A percentile compares a stretch with the other conserved stretches of the same genome.
Evolutionary conservation across 2,797 vertebrate genomes (phyloP).

Genomic region (Lycodopsis pacificus): DNA sequence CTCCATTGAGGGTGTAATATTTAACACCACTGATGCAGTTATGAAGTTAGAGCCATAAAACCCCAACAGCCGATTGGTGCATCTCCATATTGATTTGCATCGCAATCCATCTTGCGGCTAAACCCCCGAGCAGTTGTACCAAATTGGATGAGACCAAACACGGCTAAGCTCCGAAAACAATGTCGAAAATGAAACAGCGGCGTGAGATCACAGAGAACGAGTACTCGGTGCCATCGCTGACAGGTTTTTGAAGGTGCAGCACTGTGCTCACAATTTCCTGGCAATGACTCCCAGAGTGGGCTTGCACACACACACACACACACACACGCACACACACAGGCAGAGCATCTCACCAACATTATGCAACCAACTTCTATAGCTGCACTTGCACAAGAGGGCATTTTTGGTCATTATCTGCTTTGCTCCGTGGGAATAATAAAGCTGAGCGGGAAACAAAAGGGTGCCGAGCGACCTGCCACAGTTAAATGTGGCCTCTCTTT

Average conservation of each 20-base stretch:
- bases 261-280: conserved; percentile 76
- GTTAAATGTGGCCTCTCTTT: conserved; percentile 47
- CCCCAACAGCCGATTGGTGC: neutral
- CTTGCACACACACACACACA: conserved; percentile 25
- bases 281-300: conserved; percentile 73
- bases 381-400: conserved; percentile 66
- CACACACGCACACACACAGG: conserved; percentile 11
- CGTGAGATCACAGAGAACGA: conserved; percentile 52
- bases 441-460: conserved; percentile 34
- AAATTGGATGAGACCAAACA: conserved; percentile 47
- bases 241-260: conserved; percentile 73
- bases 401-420: conserved; percentile 69
- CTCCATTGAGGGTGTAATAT: neutral
- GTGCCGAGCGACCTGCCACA: conserved; percentile 22
- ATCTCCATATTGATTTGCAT: conserved; percentile 4
- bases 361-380: conserved; percentile 78
- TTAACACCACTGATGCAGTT: neutral
- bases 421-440: conserved; percentile 53
- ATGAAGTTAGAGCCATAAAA: neutral
- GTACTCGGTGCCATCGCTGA: conserved; percentile 61
- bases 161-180: conserved; percentile 40
- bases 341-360: conserved; percentile 75
- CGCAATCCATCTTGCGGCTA: conserved; percentile 18
- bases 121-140: conserved; percentile 25
- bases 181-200: conserved; percentile 42